Percentiles rank a stretch among this genome's conserved stretches.
These are phyloP conservation scores for Hyles vespertilio DNA, from an alignment of 1,140 invertebrate species.

Conservation along the genomic window DNA sequence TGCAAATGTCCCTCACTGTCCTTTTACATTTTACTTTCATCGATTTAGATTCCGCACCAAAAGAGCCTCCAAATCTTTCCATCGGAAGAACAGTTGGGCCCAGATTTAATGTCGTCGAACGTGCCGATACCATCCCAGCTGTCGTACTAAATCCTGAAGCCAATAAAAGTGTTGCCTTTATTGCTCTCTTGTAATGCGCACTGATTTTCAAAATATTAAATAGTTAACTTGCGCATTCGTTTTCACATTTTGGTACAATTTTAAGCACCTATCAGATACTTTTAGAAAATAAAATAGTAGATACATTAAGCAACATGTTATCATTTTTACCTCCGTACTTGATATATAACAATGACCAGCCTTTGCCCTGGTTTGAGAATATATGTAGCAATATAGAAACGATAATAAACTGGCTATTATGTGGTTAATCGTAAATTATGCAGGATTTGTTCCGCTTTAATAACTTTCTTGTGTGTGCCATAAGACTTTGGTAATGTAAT, in stretches of 20 bases:
- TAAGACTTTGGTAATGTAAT: neutral
- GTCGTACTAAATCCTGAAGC: conserved; percentile 42
- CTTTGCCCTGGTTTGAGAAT: no score
- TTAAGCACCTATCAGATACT: no score
- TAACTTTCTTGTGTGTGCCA: no score
- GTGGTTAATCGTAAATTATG: no score
- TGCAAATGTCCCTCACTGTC: conserved; percentile 2
- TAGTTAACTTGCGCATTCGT: no score
- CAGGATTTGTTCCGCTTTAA: no score
- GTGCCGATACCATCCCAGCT: conserved; percentile 34
- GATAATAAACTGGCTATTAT: no score
- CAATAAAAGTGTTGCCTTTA: conserved; percentile 51
- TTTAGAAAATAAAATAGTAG: neutral
- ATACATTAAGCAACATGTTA: neutral
- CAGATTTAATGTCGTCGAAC: conserved; percentile 39
- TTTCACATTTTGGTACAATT: no score
- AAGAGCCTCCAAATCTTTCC: conserved; percentile 8
- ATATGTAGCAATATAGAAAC: no score
- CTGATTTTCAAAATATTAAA: conserved; percentile 10
- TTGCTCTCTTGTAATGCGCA: conserved; percentile 41
- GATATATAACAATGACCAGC: no score
- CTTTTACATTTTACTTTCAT: conserved; percentile 27
- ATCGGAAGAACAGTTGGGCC: conserved; percentile 27
- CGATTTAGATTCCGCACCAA: conserved; percentile 13
- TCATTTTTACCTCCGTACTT: no score